phyloP scores from a whole-genome alignment of 2,797 vertebrate genomes.

The Chiroxiphia lanceolata region DNA sequence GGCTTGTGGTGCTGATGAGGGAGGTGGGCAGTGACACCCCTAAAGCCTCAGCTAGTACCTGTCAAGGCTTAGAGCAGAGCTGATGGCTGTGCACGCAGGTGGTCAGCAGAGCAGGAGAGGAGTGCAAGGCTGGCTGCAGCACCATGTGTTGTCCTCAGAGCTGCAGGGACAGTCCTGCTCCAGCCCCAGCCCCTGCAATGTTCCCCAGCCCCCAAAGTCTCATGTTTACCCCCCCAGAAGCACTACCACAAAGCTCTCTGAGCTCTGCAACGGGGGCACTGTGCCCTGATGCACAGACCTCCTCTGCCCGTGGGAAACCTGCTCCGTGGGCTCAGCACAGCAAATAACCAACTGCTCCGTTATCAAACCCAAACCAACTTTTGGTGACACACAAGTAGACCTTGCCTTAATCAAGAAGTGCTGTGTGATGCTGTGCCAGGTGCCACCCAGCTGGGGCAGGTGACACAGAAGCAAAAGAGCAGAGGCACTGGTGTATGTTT shows the following conservation, averaged over 20 bases:
- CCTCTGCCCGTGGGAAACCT: background rate
- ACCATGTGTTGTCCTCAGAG: background rate
- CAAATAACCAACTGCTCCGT: background rate
- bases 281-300: background rate
- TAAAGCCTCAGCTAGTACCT: background rate
- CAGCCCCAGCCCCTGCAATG: background rate
- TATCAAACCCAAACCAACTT: background rate
- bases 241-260: background rate
- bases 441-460: background rate
- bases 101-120: background rate
- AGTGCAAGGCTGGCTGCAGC: background rate
- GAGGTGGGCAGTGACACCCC: background rate
- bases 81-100: rapidly evolving
- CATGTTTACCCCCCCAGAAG: rapidly evolving
- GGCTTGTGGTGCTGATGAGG: background rate
- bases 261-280: background rate
- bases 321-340: background rate
- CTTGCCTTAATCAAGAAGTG: background rate
- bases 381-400: background rate
- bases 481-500: background rate
- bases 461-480: background rate
- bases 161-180: background rate
- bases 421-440: background rate
- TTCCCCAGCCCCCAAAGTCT: background rate
- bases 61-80: background rate